Base-by-base conservation (phyloP, 2,888 invertebrate genomes). In the Diploptera punctata region DNA sequence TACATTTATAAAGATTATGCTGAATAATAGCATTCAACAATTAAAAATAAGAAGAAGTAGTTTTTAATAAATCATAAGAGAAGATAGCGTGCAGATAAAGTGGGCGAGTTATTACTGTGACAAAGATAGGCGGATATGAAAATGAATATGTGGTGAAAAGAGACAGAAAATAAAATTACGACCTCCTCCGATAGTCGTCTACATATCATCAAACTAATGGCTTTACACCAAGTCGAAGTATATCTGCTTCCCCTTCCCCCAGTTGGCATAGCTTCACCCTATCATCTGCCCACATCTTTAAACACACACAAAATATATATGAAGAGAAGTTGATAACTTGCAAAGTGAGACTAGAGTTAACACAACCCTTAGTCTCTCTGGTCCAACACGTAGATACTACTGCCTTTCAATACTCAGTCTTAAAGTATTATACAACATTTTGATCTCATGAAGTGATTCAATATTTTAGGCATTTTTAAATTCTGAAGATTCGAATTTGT, bases 201-300 rank as follows among this genome's bases (percentile, higher is more conserved):
- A 65, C 65, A 65, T 47, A 65, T 65, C 65, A 65, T 13, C 24
- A 21, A 44, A 26, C 65, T 65, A 65, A 65, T 65, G 65, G 47
- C 65, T 7, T 7, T 44, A 44, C 65, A 65, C 38, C 16, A 62
- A 62, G 57, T 29, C 26, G 57, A 4, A 31, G 31, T 29, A 57
- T 57, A 57, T 57, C 29, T 29, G 13, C 57, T n/a, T 4, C 26
- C 57, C 26, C 57, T 29, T 57, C 26, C 24, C 47, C 57, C 57
- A 57, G 31, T 31, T 57, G 57, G 57, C 57, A 57, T 31, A n/a
- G 26, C 16, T 31, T n/a, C 57, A 24, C 31, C 29, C 31, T 29
- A 13, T 29, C n/a, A n/a, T 21, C 57, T 24, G 57, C 57, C 57
- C 57, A 57, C 57, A 57, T 57, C 57, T 0, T 29, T 26, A 57